Base-by-base conservation (phyloP, 2,888 invertebrate genomes). In the Ectemnius cavifrons region DNA sequence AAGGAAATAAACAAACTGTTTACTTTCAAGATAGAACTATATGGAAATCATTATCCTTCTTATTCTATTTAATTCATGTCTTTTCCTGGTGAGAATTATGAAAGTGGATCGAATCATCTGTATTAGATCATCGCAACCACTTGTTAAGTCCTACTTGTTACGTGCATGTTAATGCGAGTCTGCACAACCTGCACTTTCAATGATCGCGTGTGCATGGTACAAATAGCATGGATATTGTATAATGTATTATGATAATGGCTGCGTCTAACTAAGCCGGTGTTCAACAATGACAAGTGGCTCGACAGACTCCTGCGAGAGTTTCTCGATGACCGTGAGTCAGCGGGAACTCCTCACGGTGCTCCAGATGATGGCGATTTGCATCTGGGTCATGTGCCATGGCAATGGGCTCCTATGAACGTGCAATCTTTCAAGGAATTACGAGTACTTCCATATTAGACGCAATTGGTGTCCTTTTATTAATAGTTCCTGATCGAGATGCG, bases 301-400 rank as follows among this genome's bases (percentile, higher is more conserved):
- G 6, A 64, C 6, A 58, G 71, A 77, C 75, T 79, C 71, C 71
- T 67, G 62, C 72, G 52, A 16, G 49, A 66, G 61, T 56, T 57
- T 4, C 37, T 72, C 68, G 62, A 63, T 70, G 63, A 68, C 70
- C 68, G 57, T 70, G 72, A 79, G 61, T 77, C 75, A 71, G 57
- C 63, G 18, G 20, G 20, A 57, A 57, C 63, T 63, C 56, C 46
- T 74, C 69, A 27, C 28, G 46, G 63, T 57, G 67, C 62, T 67
- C 70, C 58, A 63, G 52, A 77, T 73, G 72, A 63, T 60, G 57
- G 49, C 20, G 66, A 74, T 79, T 72, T 69, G 67, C 65, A 71
- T 75, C 68, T 71, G 57, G 80, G 72, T 80, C 77, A 67, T 52
- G 11, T 56, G 8, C 52, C 68, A 67, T 46, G 65, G 61, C 47